Evolutionary conservation across 2,888 invertebrate genomes (phyloP).

Genomic region (Lottia scabra): DNA sequence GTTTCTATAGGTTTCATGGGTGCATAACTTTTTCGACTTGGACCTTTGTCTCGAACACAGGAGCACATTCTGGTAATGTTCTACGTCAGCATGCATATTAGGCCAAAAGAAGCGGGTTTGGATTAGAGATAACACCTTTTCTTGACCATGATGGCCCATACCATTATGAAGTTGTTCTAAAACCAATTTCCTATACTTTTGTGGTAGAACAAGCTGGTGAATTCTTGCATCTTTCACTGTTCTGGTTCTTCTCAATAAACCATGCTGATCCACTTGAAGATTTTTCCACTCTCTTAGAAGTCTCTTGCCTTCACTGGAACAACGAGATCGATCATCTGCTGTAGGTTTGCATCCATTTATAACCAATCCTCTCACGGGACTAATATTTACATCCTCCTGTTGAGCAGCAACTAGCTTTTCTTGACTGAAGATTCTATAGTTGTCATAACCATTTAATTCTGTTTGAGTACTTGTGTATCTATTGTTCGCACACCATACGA

Average conservation of each 20-base stretch:
- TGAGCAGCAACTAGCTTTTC: constrained; percentile 4
- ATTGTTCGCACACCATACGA: neutral
- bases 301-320: neutral
- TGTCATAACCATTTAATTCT: neutral
- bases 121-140: constrained; percentile 14
- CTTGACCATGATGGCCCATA: constrained; percentile 21
- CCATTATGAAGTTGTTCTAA: constrained; percentile 19
- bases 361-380: neutral
- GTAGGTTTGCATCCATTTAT: neutral
- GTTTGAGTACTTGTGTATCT: neutral
- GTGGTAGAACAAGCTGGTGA: constrained; percentile 22
- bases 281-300: constrained; percentile 15
- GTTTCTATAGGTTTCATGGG: constrained; percentile 14
- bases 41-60: constrained; percentile 20
- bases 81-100: constrained; percentile 20
- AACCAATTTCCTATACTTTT: constrained; percentile 10
- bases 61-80: constrained; percentile 9
- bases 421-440: neutral
- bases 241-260: neutral
- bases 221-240: neutral
- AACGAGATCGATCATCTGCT: neutral
- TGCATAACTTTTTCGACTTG: neutral
- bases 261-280: constrained; percentile 2
- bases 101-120: constrained; percentile 27
- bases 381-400: constrained; percentile 9